Base-by-base conservation (phyloP, 2,113 vertebrate species). In the Mus spicilegus region DNA sequence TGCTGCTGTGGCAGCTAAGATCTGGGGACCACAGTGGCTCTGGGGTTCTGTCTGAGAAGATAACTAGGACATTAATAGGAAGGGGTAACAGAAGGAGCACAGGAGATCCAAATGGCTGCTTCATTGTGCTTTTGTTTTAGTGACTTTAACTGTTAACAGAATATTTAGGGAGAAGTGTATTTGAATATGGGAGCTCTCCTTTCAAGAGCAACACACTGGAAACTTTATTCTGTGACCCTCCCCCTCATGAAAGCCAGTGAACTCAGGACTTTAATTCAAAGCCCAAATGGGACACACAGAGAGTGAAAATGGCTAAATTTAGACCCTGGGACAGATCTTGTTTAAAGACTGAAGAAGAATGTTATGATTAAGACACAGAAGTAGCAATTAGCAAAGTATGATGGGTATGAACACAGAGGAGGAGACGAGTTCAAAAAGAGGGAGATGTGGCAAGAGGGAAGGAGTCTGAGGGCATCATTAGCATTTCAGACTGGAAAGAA, bases 311-410 rank as follows among this genome's bases (percentile, higher is more conserved):
- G 42, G 56, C 22, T 46, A 72, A 46, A n/a, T 51, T 80, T 77
- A 81, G 33, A 30, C 16, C 70, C 13, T 54, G 42, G 17, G 58
- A 80, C 65, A 39, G 54, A 3, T 81, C 12, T 20, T n/a, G 69
- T 65, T 76, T 89, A 77, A 94, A 20, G 36, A 51, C 5, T 54
- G n/a, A 28, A 88, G 42, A 90, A 84, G 19, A 46, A 46, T 77
- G 14, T 75, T 85, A 80, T 61, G 28, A 78, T 58, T 81, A 76
- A 39, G 39, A 65, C 2, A 92, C 56, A 93, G 69, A 95, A 92
- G 77, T 36, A 96, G 75, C 36, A 65, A 76, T 56, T 65, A 90
- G 49, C 10, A 76, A 80, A 97, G 28, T 13, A 90, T 65, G 39
- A 76, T 36, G n/a, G 58, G 49, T 84, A 92, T 30, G 16, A 42